phyloP scores from a whole-genome alignment of 2,888 invertebrate species.

The Chironomus tentans region DNA sequence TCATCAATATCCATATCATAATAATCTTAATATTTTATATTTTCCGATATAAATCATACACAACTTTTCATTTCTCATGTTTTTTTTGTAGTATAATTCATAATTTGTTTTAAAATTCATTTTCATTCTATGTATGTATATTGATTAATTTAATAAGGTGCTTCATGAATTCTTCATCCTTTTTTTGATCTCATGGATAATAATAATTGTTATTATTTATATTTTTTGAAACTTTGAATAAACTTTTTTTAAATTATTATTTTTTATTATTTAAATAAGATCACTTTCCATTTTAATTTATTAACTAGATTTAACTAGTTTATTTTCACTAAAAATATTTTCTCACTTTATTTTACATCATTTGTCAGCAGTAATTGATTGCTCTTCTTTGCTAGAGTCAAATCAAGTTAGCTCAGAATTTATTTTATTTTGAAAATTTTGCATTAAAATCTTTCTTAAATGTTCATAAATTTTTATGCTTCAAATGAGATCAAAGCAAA shows the following conservation, averaged over 20 bases:
- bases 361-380: background rate
- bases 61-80: no score
- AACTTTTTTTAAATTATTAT: background rate
- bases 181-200: no score
- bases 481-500: no score
- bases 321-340: background rate
- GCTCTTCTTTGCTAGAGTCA: no score
- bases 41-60: no score
- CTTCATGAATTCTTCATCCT: background rate
- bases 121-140: background rate
- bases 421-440: no score
- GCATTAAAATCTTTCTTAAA: no score
- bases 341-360: background rate
- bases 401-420: no score
- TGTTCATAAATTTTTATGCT: no score
- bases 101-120: background rate
- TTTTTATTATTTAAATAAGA: slow-evolving; percentile 24
- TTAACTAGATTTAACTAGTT: slow-evolving; percentile 19
- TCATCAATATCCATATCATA: background rate
- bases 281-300: slow-evolving; percentile 15
- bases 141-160: background rate
- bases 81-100: no score
- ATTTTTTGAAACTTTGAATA: background rate
- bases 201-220: background rate
- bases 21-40: no score